These are phyloP conservation scores for Vulpes ferrilata DNA, from an alignment of 2,113 vertebrate genomes.

Conservation along the genomic window DNA sequence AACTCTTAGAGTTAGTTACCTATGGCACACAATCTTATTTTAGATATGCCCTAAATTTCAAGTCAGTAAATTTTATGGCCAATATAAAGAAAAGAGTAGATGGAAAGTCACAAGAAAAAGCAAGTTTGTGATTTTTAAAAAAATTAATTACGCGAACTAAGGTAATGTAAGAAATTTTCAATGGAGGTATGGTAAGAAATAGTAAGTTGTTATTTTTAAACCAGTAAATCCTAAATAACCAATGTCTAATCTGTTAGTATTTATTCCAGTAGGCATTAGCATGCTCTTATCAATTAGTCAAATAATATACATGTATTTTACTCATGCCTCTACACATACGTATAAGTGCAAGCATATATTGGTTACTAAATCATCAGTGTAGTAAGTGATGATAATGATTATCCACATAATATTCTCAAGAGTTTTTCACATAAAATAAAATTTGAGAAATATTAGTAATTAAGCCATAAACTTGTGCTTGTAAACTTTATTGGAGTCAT, in stretches of 20 bases:
- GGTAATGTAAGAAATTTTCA: neutral
- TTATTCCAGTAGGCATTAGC: neutral
- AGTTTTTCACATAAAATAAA: conserved; percentile 54
- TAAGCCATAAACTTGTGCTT: conserved; percentile 66
- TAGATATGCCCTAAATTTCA: neutral
- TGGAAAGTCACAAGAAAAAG: neutral
- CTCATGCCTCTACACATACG: neutral
- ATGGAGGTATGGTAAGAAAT: conserved; percentile 1
- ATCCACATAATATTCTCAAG: neutral
- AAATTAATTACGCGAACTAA: neutral
- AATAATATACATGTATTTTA: neutral
- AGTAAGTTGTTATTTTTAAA: conserved; percentile 30
- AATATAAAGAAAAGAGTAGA: neutral
- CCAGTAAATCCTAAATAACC: conserved; percentile 28
- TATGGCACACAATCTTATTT: neutral
- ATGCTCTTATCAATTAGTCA: neutral
- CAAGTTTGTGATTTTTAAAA: neutral
- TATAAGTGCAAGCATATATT: neutral
- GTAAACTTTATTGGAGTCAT: conserved; percentile 62
- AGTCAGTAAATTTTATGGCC: neutral
- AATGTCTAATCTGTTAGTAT: neutral
- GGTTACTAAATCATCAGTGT: neutral
- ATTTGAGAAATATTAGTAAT: conserved; percentile 61
- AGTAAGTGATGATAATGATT: neutral
- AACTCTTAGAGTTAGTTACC: neutral